Conservation (phyloP, 2,888 invertebrate genomes). For the Drosophila affinis region DNA sequence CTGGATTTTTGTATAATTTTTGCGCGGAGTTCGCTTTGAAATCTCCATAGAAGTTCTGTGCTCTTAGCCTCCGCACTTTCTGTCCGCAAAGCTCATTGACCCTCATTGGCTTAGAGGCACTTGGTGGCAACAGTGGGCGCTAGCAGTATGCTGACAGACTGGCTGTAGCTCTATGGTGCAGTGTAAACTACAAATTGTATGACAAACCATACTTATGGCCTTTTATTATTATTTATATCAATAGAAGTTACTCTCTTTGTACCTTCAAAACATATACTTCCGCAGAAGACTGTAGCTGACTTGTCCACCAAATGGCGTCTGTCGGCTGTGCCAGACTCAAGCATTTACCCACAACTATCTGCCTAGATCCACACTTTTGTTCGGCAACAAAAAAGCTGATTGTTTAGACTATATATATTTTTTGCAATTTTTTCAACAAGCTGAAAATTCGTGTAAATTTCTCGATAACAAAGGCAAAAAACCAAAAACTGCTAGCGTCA, state of each 20-base stretch:
- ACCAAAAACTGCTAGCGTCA: conserved; percentile 51
- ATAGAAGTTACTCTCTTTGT: not conserved
- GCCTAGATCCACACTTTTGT: conserved; percentile 28
- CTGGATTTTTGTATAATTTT: conserved; percentile 15
- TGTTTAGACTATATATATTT: conserved; percentile 49
- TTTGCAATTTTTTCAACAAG: conserved; percentile 66
- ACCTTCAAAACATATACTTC: not conserved
- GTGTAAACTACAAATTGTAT: not conserved
- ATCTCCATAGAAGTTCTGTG: conserved; percentile 15
- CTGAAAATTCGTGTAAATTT: conserved; percentile 78
- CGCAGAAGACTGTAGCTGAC: conserved; percentile 28
- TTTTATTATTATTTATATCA: not conserved
- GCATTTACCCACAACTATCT: conserved; percentile 25
- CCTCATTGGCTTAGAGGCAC: conserved; percentile 26
- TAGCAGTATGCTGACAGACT: conserved; percentile 5
- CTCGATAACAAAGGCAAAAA: conserved; percentile 60
- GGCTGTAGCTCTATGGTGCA: not conserved
- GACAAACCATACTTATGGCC: not conserved
- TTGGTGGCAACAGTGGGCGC: conserved; percentile 35
- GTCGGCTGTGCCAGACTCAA: conserved; percentile 58
- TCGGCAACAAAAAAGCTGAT: conserved; percentile 56
- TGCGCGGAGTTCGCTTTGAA: conserved; percentile 11
- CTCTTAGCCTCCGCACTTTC: conserved; percentile 34
- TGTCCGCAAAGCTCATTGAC: conserved; percentile 55
- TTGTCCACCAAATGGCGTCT: conserved; percentile 59